phyloP scores from a whole-genome alignment of 2,797 vertebrate species.

The Gymnoscopelus braueri region DNA sequence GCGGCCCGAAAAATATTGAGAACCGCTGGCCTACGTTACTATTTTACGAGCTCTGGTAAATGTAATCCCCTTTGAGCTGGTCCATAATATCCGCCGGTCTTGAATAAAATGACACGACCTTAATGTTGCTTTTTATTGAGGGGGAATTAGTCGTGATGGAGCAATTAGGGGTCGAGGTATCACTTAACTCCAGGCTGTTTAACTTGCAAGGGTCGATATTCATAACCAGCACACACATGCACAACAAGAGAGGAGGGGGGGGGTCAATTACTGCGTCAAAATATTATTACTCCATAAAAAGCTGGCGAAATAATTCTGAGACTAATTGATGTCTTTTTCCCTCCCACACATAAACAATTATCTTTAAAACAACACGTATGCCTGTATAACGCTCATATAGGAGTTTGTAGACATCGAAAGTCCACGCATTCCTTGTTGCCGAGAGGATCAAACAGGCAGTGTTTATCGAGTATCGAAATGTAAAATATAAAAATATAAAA shows the following conservation, averaged over 20 bases:
- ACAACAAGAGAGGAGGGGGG: slow-evolving; percentile 38
- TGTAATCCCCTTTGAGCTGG: slow-evolving; percentile 46
- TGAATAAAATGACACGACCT: slow-evolving; percentile 54
- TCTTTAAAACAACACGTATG: background rate
- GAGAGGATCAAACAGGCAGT: slow-evolving; percentile 42
- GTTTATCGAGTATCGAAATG: slow-evolving; percentile 44
- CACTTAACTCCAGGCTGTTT: slow-evolving; percentile 72
- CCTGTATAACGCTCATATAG: too few relatives aligned
- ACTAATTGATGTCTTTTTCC: slow-evolving; percentile 47
- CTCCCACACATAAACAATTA: slow-evolving; percentile 41
- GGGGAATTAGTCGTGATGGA: slow-evolving; percentile 72
- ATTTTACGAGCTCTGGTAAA: slow-evolving; percentile 56
- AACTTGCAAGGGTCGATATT: slow-evolving; percentile 74
- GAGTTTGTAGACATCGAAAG: slow-evolving; percentile 12
- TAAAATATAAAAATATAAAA: too few relatives aligned
- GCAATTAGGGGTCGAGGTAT: slow-evolving; percentile 70
- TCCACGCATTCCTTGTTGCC: slow-evolving; percentile 24
- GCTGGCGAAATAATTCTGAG: slow-evolving; percentile 55
- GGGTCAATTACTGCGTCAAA: slow-evolving; percentile 66
- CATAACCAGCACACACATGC: slow-evolving; percentile 53
- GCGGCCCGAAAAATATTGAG: too few relatives aligned
- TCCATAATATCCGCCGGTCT: slow-evolving; percentile 54
- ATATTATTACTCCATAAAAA: slow-evolving; percentile 59
- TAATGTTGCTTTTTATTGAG: slow-evolving; percentile 64
- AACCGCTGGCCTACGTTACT: background rate